Percentiles rank a stretch among this genome's conserved stretches.
These are phyloP conservation scores for Turdus rufiventris DNA, from an alignment of 2,113 vertebrate genomes.

Conservation along the genomic window DNA sequence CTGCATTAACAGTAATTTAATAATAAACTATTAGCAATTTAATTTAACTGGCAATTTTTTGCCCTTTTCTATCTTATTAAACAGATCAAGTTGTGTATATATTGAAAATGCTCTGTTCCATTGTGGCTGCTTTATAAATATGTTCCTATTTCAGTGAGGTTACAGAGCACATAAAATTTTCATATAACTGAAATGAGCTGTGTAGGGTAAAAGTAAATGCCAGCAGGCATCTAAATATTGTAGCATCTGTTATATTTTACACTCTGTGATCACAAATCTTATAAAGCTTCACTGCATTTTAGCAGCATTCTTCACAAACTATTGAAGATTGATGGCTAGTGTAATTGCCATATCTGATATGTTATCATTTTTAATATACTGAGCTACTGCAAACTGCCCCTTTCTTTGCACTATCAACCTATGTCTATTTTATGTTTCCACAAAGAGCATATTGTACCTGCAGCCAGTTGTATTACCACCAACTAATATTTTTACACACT, in stretches of 20 bases:
- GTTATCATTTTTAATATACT: conserved; percentile 64
- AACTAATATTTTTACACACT: not conserved
- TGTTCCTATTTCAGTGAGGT: conserved; percentile 61
- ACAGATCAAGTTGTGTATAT: conserved; percentile 18
- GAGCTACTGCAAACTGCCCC: conserved; percentile 34
- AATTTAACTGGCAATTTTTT: conserved; percentile 46
- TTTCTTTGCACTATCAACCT: conserved; percentile 23
- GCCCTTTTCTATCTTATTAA: conserved; percentile 25
- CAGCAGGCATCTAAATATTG: conserved; percentile 85
- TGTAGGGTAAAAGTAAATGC: conserved; percentile 86
- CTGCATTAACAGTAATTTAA: not conserved
- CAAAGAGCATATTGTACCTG: conserved; percentile 1
- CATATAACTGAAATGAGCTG: conserved; percentile 83
- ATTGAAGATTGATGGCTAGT: conserved; percentile 70
- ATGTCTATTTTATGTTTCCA: conserved; percentile 18
- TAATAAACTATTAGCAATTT: not conserved
- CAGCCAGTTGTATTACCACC: not conserved
- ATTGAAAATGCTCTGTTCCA: conserved; percentile 53
- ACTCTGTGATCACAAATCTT: conserved; percentile 85
- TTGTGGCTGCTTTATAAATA: conserved; percentile 63
- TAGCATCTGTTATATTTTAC: conserved; percentile 89
- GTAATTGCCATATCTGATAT: conserved; percentile 64
- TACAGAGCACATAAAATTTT: conserved; percentile 73
- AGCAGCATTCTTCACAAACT: conserved; percentile 69
- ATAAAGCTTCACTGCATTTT: conserved; percentile 72